These are phyloP conservation scores for Brachionus sp. DNA, from an alignment of 1,140 invertebrate genomes.

Conservation along the genomic window DNA sequence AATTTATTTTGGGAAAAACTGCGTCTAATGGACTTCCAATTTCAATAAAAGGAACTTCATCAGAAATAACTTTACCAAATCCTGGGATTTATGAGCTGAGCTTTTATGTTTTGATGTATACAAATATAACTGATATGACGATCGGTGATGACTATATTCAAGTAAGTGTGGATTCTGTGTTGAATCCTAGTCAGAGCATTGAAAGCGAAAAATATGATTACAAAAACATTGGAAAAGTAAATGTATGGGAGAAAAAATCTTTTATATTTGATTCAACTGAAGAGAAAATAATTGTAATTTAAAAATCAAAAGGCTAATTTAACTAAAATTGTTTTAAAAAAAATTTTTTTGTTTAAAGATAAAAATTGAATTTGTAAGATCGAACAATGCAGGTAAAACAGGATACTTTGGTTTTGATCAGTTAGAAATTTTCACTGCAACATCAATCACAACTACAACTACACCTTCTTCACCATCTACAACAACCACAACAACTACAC, in stretches of 20 bases:
- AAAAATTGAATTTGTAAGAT: not conserved
- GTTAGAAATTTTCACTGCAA: not conserved
- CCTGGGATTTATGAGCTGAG: not conserved
- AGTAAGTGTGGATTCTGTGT: not conserved
- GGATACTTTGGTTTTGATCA: not conserved
- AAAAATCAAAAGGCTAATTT: not conserved
- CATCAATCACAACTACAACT: not conserved
- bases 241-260: not conserved
- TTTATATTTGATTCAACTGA: not conserved
- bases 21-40: not conserved
- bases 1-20: not conserved
- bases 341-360: not conserved
- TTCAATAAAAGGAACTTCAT: not conserved
- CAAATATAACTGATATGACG: not conserved
- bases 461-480: not conserved
- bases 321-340: not conserved
- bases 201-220: conserved; percentile 21
- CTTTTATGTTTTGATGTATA: conserved; percentile 16
- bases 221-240: not conserved
- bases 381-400: not conserved
- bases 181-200: not conserved
- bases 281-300: not conserved
- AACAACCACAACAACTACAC: not conserved
- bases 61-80: not conserved
- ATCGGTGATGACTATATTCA: not conserved